Evolutionary conservation across 2,888 invertebrate genomes (phyloP), one percentile per base, ranked within the genome.

Genomic region (Marronus borbonicus): DNA sequence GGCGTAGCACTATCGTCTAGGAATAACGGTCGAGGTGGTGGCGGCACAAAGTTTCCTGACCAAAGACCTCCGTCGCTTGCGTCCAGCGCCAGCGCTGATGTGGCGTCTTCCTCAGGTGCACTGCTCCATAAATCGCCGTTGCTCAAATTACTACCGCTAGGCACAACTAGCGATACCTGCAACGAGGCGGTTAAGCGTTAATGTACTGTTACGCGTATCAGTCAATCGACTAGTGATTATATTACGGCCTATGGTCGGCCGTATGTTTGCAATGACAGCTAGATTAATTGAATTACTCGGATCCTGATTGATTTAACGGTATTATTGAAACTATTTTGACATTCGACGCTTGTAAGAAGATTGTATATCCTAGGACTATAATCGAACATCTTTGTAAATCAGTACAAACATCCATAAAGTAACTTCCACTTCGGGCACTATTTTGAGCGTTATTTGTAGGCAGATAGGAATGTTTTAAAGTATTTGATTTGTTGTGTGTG

Each of bases 11-110:
- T 90, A 81, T 92, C 92, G 85, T 93, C 93, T 81, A 93, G 89
- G 86, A 92, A 92, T 69, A 92, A 90, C 76, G 93, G 92, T 83
- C 93, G 89, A 49, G 93, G 93, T 78, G 93, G 93, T 80, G 93
- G 93, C 81, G 93, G 92, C 82, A 93, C 91, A 87, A 93, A 93
- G 84, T 90, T 89, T 24, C 87, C 87, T 14, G 86, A 84, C 84
- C 88, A 89, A 24, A 89, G 84, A 39, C 87, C 87, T 44, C 86
- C 87, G 70, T 87, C 88, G 80, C 86, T 86, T 49, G 84, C 85
- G 76, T 88, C 87, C 60, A 87, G 80, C 8, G 85, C 84, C 66
- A 86, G 80, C 52, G 82, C 79, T 36, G 75, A 68, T 4, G 60
- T 68, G 39, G 82, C 82, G 49, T 84, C 85, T 20, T 85, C 85